Percentiles rank a stretch among this genome's conserved stretches.
phyloP scores from a whole-genome alignment of 2,113 vertebrate genomes.

The Xyrauchen texanus region DNA sequence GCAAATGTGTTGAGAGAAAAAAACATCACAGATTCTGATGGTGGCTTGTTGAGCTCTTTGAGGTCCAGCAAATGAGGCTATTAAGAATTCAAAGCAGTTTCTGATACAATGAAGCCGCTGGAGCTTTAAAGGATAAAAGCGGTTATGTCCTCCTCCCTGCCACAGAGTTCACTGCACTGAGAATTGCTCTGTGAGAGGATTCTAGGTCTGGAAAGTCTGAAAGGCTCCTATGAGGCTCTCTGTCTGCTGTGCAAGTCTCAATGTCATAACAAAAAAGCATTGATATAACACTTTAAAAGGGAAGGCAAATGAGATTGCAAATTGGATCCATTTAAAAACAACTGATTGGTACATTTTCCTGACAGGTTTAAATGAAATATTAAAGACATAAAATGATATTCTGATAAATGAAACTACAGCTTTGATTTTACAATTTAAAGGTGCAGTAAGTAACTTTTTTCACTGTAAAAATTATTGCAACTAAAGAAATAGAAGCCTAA shows the following conservation, averaged over 20 bases:
- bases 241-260: conserved; percentile 23
- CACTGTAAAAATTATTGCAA: no score
- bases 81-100: conserved; percentile 32
- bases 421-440: no score
- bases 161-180: background rate
- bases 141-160: conserved; percentile 14
- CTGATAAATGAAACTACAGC: no score
- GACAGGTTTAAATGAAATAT: no score
- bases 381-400: no score
- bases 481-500: no score
- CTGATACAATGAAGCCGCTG: conserved; percentile 20
- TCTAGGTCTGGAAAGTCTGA: conserved; percentile 12
- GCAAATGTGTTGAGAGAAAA: conserved; percentile 1
- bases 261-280: conserved; percentile 33
- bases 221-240: conserved; percentile 33
- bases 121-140: conserved; percentile 43
- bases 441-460: no score
- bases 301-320: no score
- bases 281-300: no score
- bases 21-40: conserved; percentile 4
- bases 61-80: conserved; percentile 30
- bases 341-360: no score
- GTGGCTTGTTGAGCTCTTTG: conserved; percentile 23
- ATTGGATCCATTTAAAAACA: no score
- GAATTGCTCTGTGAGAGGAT: conserved; percentile 28